Conservation (phyloP, 2,888 invertebrate species). For the Lepidonotus clava region DNA sequence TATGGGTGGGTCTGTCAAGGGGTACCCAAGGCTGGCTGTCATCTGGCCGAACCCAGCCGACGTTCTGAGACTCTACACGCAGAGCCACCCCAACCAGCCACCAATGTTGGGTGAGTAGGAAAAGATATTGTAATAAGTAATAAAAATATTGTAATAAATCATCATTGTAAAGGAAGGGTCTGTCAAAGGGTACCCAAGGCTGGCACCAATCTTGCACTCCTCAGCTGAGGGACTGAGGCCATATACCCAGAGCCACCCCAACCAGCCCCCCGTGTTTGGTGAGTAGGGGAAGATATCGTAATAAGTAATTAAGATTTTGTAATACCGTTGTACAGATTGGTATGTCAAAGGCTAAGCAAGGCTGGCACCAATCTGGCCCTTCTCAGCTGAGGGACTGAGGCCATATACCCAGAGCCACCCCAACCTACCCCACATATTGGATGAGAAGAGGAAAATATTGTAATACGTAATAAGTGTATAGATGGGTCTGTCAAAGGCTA, state of each 20-base stretch:
- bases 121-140: too few species aligned
- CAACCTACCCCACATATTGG: constrained; percentile 59
- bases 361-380: constrained; percentile 76
- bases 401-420: constrained; percentile 76
- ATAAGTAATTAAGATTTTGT: too few species aligned
- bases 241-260: constrained; percentile 76
- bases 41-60: constrained; percentile 77
- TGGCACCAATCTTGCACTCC: constrained; percentile 76
- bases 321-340: too few species aligned
- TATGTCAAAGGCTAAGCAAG: constrained; percentile 71
- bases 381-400: constrained; percentile 75
- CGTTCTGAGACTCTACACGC: constrained; percentile 74
- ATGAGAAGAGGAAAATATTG: too few species aligned
- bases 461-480: too few species aligned
- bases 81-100: constrained; percentile 72
- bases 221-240: constrained; percentile 76
- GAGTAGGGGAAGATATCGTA: too few species aligned
- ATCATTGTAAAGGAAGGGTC: too few species aligned
- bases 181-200: constrained; percentile 70
- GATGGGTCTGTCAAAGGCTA: constrained; percentile 69
- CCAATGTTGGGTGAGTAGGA: constrained; percentile 62
- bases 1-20: constrained; percentile 68
- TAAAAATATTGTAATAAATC: too few species aligned
- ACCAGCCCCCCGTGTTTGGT: constrained; percentile 61
- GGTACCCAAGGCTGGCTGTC: constrained; percentile 74